A percentile compares a stretch with the other conserved stretches of the same genome.
Conservation (phyloP, 2,797 vertebrate species). For the Cirrhinus mrigala region DNA sequence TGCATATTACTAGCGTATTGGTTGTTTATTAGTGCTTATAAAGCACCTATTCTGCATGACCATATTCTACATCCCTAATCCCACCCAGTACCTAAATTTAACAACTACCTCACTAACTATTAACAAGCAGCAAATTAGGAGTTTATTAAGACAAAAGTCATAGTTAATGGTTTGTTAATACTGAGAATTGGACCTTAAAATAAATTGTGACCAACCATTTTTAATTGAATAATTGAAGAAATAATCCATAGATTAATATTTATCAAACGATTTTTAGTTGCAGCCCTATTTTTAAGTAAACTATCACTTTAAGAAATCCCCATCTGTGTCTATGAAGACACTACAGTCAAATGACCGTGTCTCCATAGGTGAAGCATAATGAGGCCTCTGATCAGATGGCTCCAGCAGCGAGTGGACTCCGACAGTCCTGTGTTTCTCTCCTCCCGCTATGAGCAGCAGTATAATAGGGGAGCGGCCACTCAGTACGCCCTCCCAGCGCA, state of each 20-base stretch:
- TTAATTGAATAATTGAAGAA: not conserved
- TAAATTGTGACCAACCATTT: not conserved
- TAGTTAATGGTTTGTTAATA: too few species aligned
- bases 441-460: conserved; percentile 10
- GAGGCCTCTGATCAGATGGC: conserved; percentile 43
- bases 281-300: conserved; percentile 6
- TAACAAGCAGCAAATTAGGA: too few species aligned
- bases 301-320: conserved; percentile 24
- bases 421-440: conserved; percentile 24
- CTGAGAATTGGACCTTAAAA: too few species aligned
- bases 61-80: too few species aligned
- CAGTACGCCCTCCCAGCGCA: conserved; percentile 27
- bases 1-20: too few species aligned
- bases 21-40: too few species aligned
- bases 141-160: too few species aligned
- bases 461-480: conserved; percentile 44
- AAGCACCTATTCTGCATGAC: too few species aligned
- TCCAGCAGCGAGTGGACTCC: conserved; percentile 44
- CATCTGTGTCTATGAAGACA: conserved; percentile 6
- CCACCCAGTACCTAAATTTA: too few species aligned
- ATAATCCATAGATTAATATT: not conserved
- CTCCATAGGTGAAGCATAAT: conserved; percentile 33
- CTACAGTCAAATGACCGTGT: conserved; percentile 34
- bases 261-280: not conserved
- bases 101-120: too few species aligned